phyloP scores from a whole-genome alignment of 1,140 invertebrate species.

The Propsilocerus akamusi region DNA sequence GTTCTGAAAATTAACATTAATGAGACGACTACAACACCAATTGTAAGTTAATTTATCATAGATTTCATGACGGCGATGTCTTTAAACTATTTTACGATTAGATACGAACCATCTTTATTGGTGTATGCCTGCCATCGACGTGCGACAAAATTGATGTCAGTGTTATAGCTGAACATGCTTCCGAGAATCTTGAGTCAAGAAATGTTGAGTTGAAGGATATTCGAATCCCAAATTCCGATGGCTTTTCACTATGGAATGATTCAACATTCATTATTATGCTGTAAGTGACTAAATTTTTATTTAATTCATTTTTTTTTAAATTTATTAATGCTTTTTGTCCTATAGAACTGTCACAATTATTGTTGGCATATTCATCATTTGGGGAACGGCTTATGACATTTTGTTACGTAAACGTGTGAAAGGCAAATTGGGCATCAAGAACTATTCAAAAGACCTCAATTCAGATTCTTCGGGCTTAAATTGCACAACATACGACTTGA shows the following conservation, averaged over 20 bases:
- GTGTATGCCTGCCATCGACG: conserved; percentile 48
- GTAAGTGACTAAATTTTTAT: conserved; percentile 27
- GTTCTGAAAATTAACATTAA: conserved; percentile 34
- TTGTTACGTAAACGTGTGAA: conserved; percentile 25
- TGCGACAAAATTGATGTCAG: conserved; percentile 41
- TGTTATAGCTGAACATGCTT: conserved; percentile 32
- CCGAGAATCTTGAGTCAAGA: conserved; percentile 23
- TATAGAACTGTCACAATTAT: conserved; percentile 31
- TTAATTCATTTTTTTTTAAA: not conserved
- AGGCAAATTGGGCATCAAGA: conserved; percentile 14
- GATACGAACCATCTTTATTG: conserved; percentile 41
- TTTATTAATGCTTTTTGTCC: not conserved
- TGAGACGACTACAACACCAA: conserved; percentile 20
- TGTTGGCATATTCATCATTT: conserved; percentile 33
- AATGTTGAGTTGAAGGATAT: conserved; percentile 30
- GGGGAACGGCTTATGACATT: conserved; percentile 40
- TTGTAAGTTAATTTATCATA: conserved; percentile 24
- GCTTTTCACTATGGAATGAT: conserved; percentile 44
- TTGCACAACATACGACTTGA: conserved; percentile 24
- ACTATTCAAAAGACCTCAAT: conserved; percentile 22
- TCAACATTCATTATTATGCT: conserved; percentile 47
- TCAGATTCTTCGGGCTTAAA: conserved; percentile 23
- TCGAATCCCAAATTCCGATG: conserved; percentile 40
- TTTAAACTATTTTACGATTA: conserved; percentile 15
- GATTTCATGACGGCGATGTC: not conserved